Conservation (phyloP, 2,888 invertebrate species). For the Microplitis deprimator region DNA sequence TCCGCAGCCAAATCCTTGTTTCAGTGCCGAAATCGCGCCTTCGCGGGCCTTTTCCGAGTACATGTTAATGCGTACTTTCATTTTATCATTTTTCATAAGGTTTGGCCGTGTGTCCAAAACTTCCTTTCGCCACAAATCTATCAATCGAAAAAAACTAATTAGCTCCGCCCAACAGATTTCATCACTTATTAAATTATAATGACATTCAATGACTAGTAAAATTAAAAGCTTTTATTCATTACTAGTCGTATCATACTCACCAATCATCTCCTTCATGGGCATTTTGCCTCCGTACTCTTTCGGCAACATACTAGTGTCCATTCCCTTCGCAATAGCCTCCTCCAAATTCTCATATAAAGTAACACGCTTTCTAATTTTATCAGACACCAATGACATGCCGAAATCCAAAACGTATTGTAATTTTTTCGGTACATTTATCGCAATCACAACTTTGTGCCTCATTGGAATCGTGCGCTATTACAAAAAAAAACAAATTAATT, state of each 20-base stretch:
- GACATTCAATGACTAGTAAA: background rate
- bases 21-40: slow-evolving; percentile 82
- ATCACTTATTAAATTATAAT: background rate
- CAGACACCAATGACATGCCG: slow-evolving; percentile 83
- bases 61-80: slow-evolving; percentile 79
- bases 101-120: slow-evolving; percentile 75
- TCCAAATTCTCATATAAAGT: slow-evolving; percentile 77
- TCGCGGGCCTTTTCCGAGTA: slow-evolving; percentile 82
- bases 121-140: slow-evolving; percentile 82
- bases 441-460: slow-evolving; percentile 85
- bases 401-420: slow-evolving; percentile 84
- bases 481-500: slow-evolving; percentile 15
- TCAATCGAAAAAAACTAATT: slow-evolving; percentile 50
- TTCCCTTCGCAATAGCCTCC: slow-evolving; percentile 73
- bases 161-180: background rate
- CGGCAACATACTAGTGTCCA: slow-evolving; percentile 80
- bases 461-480: slow-evolving; percentile 82
- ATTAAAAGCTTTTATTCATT: slow-evolving; percentile 53
- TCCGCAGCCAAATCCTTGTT: slow-evolving; percentile 75
- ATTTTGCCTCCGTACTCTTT: slow-evolving; percentile 88
- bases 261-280: slow-evolving; percentile 88
- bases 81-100: slow-evolving; percentile 79
- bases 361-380: slow-evolving; percentile 82
- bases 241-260: slow-evolving; percentile 67
- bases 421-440: slow-evolving; percentile 82